Evolutionary conservation across 2,888 invertebrate species (phyloP), one percentile per base, ranked within the genome.

Genomic region (Metopia argyrocephala): DNA sequence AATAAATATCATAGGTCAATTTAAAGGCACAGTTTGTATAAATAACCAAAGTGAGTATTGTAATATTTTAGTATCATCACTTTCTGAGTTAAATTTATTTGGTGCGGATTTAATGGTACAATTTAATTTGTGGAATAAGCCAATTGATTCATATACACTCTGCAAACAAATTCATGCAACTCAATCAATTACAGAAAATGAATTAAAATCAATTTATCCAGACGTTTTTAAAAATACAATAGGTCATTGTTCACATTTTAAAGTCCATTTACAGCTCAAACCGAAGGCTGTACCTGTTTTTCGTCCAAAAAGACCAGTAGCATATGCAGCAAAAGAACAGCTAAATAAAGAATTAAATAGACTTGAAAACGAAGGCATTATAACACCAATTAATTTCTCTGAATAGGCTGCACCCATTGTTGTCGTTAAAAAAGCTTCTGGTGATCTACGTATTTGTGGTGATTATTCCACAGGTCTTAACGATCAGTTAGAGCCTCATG

Each of bases 391-490:
- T 9, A 64, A 50, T 15, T 65, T 59, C 21, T 65, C 65, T 18
- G 65, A 70, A 18, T 64, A 70, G 76, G 62, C 69, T 12, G 69
- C 69, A 28, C 64, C 56, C 1, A 57, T 70, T 45, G 70, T 78
- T 12, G 57, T 52, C 1, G 31, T 71, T 27, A 38, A 61, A 45
- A 71, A 62, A 25, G 5, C 28, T 20, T 38, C 50, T 5, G 18
- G 38, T 7, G 56, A 45, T 5, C 70, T 59, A n/a, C 76, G 76
- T 9, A 65, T 70, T 23, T 76, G 76, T 52, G 76, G 48, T 28
- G 68, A 76, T 23, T 76, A 62, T 20, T 76, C 68, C 3, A 69
- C 76, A 1, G 68, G 76, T 0, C 21, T 68, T 6, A 76, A 76
- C 28, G 15, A 6, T 1, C 62, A 61, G 7, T 28, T 69, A 1